Evolutionary conservation across 1,140 invertebrate genomes (phyloP).

Genomic region (Latrodectus geometricus): DNA sequence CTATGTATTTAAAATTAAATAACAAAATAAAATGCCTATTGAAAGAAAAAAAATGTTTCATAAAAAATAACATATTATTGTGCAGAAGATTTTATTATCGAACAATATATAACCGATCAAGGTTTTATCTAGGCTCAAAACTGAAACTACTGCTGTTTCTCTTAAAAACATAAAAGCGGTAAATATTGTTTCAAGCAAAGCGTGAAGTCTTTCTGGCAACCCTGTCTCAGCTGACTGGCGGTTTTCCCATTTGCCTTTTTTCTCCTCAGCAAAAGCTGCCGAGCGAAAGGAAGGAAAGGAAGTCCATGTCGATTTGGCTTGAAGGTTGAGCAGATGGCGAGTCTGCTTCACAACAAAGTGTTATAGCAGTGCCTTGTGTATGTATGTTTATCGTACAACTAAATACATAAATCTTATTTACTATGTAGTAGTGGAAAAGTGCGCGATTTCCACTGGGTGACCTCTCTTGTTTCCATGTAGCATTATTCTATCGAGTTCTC

Average conservation of each 20-base stretch:
- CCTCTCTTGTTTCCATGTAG: no score
- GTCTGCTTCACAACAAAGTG: not conserved
- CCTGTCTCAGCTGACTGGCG: conserved; percentile 41
- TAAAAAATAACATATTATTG: no score
- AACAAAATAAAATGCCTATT: no score
- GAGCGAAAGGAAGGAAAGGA: conserved; percentile 9
- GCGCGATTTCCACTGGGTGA: no score
- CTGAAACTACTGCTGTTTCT: not conserved
- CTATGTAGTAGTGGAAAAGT: not conserved
- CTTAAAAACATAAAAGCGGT: not conserved
- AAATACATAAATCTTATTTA: not conserved
- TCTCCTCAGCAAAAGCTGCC: not conserved
- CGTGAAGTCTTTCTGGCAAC: conserved; percentile 38
- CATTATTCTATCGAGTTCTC: no score
- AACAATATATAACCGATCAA: no score
- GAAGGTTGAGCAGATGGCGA: conserved; percentile 33
- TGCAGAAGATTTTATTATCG: no score
- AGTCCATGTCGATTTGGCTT: conserved; percentile 1
- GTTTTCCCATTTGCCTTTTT: not conserved
- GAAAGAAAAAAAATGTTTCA: no score
- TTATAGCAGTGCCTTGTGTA: not conserved
- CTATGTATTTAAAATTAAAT: no score
- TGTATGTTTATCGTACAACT: not conserved
- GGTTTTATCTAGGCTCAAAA: no score
- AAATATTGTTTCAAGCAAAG: not conserved